Percentiles rank a stretch among this genome's conserved stretches.
These are phyloP conservation scores for Pogona vitticeps DNA, from an alignment of 2,113 vertebrate genomes.

Conservation along the genomic window DNA sequence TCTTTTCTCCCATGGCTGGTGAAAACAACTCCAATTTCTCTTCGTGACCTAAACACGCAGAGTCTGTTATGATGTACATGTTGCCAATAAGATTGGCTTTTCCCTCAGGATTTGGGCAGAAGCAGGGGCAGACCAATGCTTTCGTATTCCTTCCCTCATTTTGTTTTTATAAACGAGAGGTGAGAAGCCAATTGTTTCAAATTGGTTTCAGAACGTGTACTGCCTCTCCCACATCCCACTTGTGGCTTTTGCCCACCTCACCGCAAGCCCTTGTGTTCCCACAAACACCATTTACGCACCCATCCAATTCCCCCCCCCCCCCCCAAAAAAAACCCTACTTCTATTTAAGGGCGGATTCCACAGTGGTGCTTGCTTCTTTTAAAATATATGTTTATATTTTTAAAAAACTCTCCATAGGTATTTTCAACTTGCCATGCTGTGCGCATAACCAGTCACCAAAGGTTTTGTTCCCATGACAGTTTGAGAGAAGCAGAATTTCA, in stretches of 20 bases:
- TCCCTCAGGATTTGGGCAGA: too few species aligned
- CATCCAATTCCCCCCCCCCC: not conserved
- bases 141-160: not conserved
- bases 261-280: not conserved
- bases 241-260: too few species aligned
- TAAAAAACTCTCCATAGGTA: not conserved
- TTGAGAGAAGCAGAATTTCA: not conserved
- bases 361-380: not conserved
- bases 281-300: not conserved
- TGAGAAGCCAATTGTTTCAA: not conserved
- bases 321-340: not conserved
- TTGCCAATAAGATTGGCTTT: not conserved
- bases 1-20: not conserved
- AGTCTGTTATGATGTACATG: not conserved
- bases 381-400: too few species aligned
- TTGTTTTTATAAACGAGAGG: not conserved
- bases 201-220: not conserved
- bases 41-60: too few species aligned
- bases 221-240: not conserved
- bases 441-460: slow-evolving; percentile 25
- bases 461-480: slow-evolving; percentile 27
- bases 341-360: not conserved
- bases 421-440: slow-evolving; percentile 14
- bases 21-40: not conserved
- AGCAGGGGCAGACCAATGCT: not conserved